phyloP scores from a whole-genome alignment of 1,140 invertebrate species.

The Mamestra configurata region DNA sequence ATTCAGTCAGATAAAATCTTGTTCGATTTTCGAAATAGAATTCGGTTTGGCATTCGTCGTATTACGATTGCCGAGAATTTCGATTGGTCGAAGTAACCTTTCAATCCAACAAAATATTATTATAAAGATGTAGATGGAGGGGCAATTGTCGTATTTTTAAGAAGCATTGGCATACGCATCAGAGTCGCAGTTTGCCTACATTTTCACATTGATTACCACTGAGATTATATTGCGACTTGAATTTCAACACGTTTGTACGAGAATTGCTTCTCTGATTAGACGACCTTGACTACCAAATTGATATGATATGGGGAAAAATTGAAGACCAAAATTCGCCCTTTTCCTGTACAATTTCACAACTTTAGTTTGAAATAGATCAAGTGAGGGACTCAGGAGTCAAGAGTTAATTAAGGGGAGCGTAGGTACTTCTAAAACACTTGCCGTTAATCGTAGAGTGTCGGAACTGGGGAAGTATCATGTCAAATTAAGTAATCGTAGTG shows the following conservation, averaged over 20 bases:
- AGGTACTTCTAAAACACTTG: conserved; percentile 51
- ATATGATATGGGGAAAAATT: too few relatives aligned
- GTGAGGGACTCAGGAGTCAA: background rate
- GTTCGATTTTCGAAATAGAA: conserved; percentile 4
- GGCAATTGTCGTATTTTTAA: too few relatives aligned
- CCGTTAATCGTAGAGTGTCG: conserved; percentile 59
- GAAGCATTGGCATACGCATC: too few relatives aligned
- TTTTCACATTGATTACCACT: too few relatives aligned
- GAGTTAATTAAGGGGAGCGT: conserved; percentile 23
- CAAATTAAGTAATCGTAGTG: conserved; percentile 83
- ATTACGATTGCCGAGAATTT: background rate
- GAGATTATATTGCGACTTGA: too few relatives aligned
- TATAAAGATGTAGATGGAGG: too few relatives aligned
- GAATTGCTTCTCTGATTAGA: too few relatives aligned
- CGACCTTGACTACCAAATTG: too few relatives aligned
- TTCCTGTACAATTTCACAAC: background rate
- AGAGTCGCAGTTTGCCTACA: too few relatives aligned
- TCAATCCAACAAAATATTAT: too few relatives aligned
- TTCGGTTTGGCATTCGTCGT: background rate
- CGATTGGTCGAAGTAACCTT: too few relatives aligned
- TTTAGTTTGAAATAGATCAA: background rate
- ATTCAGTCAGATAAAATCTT: conserved; percentile 20
- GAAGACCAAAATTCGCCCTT: background rate
- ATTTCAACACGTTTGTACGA: too few relatives aligned
- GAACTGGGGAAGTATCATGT: conserved; percentile 76